Percentiles rank a stretch among this genome's conserved stretches.
Evolutionary conservation across 2,797 vertebrate genomes (phyloP).

Genomic region (Streptopelia turtur): DNA sequence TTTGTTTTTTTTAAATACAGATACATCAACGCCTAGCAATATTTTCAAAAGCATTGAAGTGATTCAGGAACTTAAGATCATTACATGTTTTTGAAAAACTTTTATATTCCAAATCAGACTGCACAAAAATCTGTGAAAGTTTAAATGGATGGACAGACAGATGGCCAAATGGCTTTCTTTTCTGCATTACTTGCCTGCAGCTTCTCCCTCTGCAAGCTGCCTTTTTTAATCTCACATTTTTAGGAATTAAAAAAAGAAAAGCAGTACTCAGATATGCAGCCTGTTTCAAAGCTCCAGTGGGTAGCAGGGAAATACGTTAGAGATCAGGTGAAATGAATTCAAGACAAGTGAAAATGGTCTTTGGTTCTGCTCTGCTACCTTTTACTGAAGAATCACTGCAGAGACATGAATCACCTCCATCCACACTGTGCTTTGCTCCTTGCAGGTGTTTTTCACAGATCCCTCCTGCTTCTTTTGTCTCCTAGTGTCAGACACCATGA

Average conservation of each 20-base stretch:
- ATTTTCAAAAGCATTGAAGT: background rate
- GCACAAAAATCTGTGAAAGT: background rate
- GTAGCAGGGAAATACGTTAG: conserved; percentile 60
- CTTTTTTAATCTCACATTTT: background rate
- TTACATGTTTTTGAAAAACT: background rate
- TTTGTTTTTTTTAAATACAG: background rate
- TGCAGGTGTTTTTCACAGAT: conserved; percentile 62
- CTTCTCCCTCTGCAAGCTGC: background rate
- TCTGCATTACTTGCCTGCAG: background rate
- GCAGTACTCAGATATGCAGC: background rate
- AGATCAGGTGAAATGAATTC: conserved; percentile 72
- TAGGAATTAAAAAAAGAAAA: background rate
- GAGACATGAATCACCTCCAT: conserved; percentile 69
- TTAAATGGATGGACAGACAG: background rate
- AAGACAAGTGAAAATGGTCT: conserved; percentile 63
- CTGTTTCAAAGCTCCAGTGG: conserved; percentile 55
- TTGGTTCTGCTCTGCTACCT: conserved; percentile 74
- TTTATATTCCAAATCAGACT: conserved; percentile 1
- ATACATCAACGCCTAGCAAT: background rate
- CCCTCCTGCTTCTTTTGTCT: conserved; percentile 67
- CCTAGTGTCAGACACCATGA: conserved; percentile 5
- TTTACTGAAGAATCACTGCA: conserved; percentile 74
- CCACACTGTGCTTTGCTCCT: conserved; percentile 42
- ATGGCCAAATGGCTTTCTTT: background rate
- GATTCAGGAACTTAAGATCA: background rate